Conservation (phyloP, 2,113 vertebrate genomes). For the Rhinoptilus africanus region DNA sequence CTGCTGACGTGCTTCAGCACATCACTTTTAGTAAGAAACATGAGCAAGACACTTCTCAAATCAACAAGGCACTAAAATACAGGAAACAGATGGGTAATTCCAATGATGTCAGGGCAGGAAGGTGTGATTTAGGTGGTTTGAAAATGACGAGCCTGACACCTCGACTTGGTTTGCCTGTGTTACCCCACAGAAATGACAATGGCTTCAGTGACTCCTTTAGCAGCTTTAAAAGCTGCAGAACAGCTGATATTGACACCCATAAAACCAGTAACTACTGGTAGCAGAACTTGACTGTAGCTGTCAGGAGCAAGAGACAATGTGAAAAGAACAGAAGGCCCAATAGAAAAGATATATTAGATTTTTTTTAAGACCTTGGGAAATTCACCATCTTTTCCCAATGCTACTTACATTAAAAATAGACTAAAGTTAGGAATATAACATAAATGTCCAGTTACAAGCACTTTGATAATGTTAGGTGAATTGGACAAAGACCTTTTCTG, state of each 20-base stretch:
- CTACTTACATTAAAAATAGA: neutral
- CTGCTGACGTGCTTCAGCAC: neutral
- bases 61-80: constrained; percentile 45
- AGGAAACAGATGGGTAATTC: constrained; percentile 45
- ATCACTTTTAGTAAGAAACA: neutral
- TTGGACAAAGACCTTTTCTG: constrained; percentile 22
- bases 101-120: constrained; percentile 27
- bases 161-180: neutral
- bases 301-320: neutral
- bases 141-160: neutral
- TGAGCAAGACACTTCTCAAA: neutral
- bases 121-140: neutral
- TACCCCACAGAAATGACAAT: neutral
- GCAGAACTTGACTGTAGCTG: neutral
- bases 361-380: neutral
- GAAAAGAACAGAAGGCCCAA: neutral
- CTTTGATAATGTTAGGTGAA: constrained; percentile 48
- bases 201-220: neutral
- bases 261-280: neutral
- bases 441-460: constrained; percentile 20
- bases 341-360: neutral
- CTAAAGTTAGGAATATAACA: constrained; percentile 7
- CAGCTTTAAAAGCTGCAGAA: neutral
- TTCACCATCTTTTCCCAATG: neutral
- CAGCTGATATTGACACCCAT: neutral